These are phyloP conservation scores for Pachycephus smyrnensis DNA, from an alignment of 2,888 invertebrate species.

Conservation along the genomic window DNA sequence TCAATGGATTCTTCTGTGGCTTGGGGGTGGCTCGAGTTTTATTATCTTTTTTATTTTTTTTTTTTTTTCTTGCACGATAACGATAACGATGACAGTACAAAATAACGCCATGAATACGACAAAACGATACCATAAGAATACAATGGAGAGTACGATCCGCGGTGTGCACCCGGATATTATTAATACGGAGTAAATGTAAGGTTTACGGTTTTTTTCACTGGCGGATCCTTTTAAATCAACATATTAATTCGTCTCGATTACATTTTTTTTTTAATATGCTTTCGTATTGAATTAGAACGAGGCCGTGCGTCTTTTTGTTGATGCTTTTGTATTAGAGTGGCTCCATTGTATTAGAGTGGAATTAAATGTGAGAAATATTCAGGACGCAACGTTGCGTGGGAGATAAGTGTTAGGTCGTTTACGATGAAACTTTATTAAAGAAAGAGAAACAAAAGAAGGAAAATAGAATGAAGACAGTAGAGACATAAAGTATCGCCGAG, in stretches of 20 bases:
- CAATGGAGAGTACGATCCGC: not conserved
- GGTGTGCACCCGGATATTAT: too few species aligned
- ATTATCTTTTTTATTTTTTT: not conserved
- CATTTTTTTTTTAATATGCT: not conserved
- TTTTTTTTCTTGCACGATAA: constrained; percentile 2
- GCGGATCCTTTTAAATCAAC: not conserved
- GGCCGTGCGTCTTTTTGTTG: not conserved
- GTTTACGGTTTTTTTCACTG: not conserved
- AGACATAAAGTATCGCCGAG: not conserved
- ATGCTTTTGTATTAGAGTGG: not conserved
- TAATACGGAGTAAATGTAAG: not conserved
- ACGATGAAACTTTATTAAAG: not conserved
- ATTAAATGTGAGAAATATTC: not conserved
- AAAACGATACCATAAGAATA: not conserved
- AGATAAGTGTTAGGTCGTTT: not conserved
- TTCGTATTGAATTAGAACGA: not conserved
- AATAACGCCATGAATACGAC: not conserved
- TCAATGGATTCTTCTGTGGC: not conserved
- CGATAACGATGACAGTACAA: not conserved
- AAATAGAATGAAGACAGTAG: not conserved
- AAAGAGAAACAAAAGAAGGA: not conserved
- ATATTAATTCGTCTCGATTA: not conserved
- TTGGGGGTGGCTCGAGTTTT: not conserved
- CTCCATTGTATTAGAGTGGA: not conserved
- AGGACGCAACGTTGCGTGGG: not conserved